These are phyloP conservation scores for Catharus fuscescens DNA, from an alignment of 2,113 vertebrate genomes.

Conservation along the genomic window DNA sequence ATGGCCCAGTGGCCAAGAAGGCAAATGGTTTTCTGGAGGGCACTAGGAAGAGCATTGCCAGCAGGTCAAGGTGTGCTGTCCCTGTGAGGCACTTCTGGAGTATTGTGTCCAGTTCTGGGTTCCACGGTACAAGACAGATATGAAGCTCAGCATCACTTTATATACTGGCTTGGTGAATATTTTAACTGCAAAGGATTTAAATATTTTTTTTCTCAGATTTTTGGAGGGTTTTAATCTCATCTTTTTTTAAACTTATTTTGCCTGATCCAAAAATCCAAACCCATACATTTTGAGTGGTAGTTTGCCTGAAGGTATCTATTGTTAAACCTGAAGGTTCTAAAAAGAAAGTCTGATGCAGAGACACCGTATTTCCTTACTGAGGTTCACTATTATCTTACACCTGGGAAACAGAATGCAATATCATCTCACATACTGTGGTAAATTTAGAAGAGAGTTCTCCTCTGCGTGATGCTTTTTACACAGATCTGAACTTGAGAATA, in stretches of 20 bases:
- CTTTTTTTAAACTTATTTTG: neutral
- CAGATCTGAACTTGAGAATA: neutral
- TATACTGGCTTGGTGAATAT: neutral
- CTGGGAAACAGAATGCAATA: neutral
- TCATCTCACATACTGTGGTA: neutral
- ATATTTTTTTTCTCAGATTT: neutral
- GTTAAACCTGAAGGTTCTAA: neutral
- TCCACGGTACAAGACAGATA: neutral
- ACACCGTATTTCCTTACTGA: neutral
- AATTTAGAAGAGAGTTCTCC: neutral
- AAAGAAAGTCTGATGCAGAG: neutral
- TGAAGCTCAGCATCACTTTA: neutral
- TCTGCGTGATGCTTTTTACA: neutral
- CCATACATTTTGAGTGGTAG: neutral
- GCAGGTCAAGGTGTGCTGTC: neutral
- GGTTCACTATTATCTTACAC: neutral
- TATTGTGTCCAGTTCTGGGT: neutral
- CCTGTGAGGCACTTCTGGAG: neutral
- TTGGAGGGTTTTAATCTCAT: neutral
- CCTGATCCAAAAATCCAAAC: neutral
- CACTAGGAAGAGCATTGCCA: neutral
- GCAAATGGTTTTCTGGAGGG: too few relatives aligned
- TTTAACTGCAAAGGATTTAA: neutral
- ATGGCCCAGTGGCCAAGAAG: neutral
- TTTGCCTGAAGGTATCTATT: neutral